Percentiles rank a stretch among this genome's conserved stretches.
Evolutionary conservation across 2,113 vertebrate species (phyloP).

Genomic region (Rhea pennata): DNA sequence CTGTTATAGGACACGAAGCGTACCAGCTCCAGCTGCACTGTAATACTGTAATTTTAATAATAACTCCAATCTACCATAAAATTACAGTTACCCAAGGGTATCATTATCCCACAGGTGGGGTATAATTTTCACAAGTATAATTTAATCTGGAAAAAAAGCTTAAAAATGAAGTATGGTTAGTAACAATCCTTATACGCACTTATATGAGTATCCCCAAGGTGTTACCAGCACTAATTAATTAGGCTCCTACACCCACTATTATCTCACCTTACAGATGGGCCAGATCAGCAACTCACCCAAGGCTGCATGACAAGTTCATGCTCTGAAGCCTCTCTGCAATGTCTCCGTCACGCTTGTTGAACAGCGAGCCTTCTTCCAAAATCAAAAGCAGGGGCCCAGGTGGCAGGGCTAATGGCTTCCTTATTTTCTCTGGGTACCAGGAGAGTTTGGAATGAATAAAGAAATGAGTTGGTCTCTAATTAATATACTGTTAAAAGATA

Average conservation of each 20-base stretch:
- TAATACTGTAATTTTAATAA: slow-evolving; percentile 23
- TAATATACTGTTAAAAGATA: not conserved
- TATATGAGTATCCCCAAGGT: slow-evolving; percentile 1
- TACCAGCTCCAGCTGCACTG: not conserved
- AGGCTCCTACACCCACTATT: slow-evolving; percentile 42
- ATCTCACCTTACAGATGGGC: not conserved
- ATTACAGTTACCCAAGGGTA: slow-evolving; percentile 49
- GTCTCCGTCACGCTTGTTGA: not conserved
- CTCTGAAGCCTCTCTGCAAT: not conserved
- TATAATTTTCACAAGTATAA: not conserved
- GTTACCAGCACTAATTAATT: slow-evolving; percentile 43
- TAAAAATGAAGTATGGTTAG: slow-evolving; percentile 13
- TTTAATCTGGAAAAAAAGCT: slow-evolving; percentile 30
- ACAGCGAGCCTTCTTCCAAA: not conserved
- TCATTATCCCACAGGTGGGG: slow-evolving; percentile 53
- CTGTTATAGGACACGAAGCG: not conserved
- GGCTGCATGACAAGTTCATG: slow-evolving; percentile 23
- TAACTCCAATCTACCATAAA: slow-evolving; percentile 24
- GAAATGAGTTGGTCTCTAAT: not conserved
- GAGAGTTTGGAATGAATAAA: not conserved
- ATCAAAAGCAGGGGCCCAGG: not conserved
- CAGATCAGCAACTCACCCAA: not conserved
- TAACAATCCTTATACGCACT: not conserved
- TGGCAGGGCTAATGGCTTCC: not conserved
- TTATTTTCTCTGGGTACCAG: not conserved